A percentile compares a stretch with the other conserved stretches of the same genome.
Evolutionary conservation across 2,113 vertebrate species (phyloP).

Genomic region (Benthochromis sp.): DNA sequence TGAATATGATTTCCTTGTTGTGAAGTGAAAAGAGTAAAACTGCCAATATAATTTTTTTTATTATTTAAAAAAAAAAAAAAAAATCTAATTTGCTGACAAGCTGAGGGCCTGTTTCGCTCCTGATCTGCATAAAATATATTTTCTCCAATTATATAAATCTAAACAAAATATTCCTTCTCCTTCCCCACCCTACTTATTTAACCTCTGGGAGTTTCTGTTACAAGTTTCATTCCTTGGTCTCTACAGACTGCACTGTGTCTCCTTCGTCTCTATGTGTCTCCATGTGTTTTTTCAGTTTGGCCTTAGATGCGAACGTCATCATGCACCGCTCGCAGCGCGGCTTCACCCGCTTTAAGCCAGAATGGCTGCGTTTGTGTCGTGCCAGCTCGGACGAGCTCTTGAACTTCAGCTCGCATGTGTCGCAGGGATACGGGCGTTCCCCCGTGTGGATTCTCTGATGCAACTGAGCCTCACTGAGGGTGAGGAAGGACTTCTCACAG

Average conservation of each 20-base stretch:
- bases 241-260: background rate
- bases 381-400: conserved; percentile 69
- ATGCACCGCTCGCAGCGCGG: conserved; percentile 39
- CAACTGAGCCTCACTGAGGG: conserved; percentile 58
- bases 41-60: background rate
- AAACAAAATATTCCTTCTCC: background rate
- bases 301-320: conserved; percentile 43
- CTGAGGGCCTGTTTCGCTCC: background rate
- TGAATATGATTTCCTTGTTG: background rate
- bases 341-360: background rate
- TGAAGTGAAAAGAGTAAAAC: background rate
- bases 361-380: conserved; percentile 58
- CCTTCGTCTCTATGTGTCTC: conserved; percentile 20
- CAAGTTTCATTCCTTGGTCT: background rate
- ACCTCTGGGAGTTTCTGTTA: background rate
- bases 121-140: background rate
- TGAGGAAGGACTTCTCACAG: conserved; percentile 69
- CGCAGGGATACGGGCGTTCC: conserved; percentile 63
- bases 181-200: background rate
- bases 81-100: background rate
- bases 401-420: conserved; percentile 55
- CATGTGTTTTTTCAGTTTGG: conserved; percentile 57
- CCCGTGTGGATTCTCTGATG: conserved; percentile 69
- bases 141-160: background rate
- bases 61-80: fast-evolving